Conservation (phyloP, 2,113 vertebrate genomes). For the Scalopus aquaticus region DNA sequence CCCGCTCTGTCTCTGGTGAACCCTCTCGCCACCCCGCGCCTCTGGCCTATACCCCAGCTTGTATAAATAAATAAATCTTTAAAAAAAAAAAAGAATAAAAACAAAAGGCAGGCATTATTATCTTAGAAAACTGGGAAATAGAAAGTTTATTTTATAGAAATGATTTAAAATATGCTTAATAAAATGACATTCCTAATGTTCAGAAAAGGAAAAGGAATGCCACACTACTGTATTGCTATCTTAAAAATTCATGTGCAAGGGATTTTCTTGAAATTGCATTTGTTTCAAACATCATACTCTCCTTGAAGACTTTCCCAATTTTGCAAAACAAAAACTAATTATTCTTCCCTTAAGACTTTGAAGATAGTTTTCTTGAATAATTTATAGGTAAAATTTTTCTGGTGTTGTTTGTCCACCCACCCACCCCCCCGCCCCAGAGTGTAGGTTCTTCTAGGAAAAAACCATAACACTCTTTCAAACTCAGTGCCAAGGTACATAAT, state of each 20-base stretch:
- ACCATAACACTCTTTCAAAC: background rate
- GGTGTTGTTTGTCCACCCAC: background rate
- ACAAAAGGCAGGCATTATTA: background rate
- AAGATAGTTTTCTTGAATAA: background rate
- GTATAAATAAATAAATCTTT: too few species aligned
- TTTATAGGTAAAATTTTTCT: background rate
- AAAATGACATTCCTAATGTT: constrained; percentile 28
- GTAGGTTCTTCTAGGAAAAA: background rate
- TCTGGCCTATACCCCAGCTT: too few species aligned
- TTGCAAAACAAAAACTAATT: constrained; percentile 42
- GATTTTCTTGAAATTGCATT: background rate
- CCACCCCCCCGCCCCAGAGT: background rate
- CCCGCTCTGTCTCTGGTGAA: too few species aligned
- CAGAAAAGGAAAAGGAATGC: background rate
- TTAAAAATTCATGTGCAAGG: background rate
- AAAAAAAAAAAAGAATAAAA: constrained; percentile 41
- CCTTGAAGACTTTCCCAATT: constrained; percentile 1
- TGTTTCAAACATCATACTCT: background rate
- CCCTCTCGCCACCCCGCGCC: too few species aligned
- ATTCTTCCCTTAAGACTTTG: background rate
- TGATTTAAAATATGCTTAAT: constrained; percentile 39
- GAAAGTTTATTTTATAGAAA: constrained; percentile 9
- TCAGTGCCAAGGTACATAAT: background rate
- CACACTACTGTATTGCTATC: background rate
- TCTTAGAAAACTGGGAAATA: background rate